Conservation (phyloP, 2,113 vertebrate genomes). For the Sardina pilchardus region DNA sequence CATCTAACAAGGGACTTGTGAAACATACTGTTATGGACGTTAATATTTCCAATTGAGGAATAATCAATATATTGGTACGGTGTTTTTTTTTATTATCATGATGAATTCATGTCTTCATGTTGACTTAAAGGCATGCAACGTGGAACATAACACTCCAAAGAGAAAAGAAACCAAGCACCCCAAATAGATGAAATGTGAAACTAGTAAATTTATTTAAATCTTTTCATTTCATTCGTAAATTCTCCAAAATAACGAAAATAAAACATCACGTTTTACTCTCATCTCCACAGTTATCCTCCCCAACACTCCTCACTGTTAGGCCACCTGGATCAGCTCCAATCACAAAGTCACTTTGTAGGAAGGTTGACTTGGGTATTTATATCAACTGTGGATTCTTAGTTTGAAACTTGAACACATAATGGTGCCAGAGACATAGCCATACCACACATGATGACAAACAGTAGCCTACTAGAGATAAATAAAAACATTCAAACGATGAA, state of each 20-base stretch:
- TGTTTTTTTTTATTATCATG: too few species aligned
- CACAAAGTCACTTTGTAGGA: background rate
- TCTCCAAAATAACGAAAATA: background rate
- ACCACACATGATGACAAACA: conserved; percentile 16
- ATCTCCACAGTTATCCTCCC: background rate
- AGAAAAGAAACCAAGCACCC: background rate
- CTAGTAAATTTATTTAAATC: background rate
- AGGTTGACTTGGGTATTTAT: background rate
- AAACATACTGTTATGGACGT: background rate
- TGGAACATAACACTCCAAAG: too few species aligned
- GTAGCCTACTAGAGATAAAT: conserved; percentile 21
- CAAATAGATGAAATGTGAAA: background rate
- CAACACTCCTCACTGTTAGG: background rate
- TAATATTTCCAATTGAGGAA: background rate
- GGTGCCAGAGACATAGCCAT: conserved; percentile 21
- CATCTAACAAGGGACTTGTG: background rate
- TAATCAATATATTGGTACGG: background rate
- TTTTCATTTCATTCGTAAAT: conserved; percentile 2
- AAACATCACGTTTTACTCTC: background rate
- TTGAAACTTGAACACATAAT: conserved; percentile 4
- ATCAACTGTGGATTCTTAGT: background rate
- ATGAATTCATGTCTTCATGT: too few species aligned
- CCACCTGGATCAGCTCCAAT: background rate
- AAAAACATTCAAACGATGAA: conserved; percentile 26
- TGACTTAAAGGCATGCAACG: too few species aligned